Evolutionary conservation across 2,888 invertebrate genomes (phyloP), one percentile per base, ranked within the genome.

Genomic region (Xanthia icteritia): DNA sequence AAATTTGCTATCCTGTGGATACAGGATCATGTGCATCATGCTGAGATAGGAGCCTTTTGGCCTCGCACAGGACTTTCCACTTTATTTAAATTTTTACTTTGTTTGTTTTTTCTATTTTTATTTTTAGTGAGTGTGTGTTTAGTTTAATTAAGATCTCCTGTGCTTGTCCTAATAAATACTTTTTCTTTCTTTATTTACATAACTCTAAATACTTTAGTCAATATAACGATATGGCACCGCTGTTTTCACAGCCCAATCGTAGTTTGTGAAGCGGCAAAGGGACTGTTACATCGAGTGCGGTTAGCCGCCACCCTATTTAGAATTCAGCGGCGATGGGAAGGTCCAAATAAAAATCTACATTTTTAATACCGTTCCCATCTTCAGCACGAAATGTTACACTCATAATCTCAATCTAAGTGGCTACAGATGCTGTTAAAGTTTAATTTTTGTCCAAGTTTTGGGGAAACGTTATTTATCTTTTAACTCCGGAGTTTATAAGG

Each of bases 311-410:
- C 84, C 81, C 88, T 91, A 84, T 90, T 92, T 90, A 89, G 81
- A 87, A 91, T 92, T 92, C 89, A 88, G 77, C 67, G 76, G 60
- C 64, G 79, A 80, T 84, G 77, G 83, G 82, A 75, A 76, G 83
- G 86, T 88, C 88, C 84, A 84, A 86, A 65, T 79, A 81, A 86
- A 91, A 90, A 89, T 89, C 79, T 91, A 86, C 88, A 91, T 90
- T 90, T 92, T 92, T 89, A 91, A 91, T 90, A 81, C 73, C 68
- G 60, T 71, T 68, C 78, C 72, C 73, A 65, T 83, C 80, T 80
- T 76, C 75, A 81, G 81, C 45, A 77, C 71, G 81, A 83, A 86
- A 88, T 87, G 83, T 87, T 84, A 74, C 79, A 77, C 76, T 83
- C 84, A 85, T 90, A 86, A 89, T 88, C 88, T 83, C 60, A 73